A percentile compares a stretch with the other conserved stretches of the same genome.
Evolutionary conservation across 2,888 invertebrate genomes (phyloP).

Genomic region (Gymnocheta viridis): DNA sequence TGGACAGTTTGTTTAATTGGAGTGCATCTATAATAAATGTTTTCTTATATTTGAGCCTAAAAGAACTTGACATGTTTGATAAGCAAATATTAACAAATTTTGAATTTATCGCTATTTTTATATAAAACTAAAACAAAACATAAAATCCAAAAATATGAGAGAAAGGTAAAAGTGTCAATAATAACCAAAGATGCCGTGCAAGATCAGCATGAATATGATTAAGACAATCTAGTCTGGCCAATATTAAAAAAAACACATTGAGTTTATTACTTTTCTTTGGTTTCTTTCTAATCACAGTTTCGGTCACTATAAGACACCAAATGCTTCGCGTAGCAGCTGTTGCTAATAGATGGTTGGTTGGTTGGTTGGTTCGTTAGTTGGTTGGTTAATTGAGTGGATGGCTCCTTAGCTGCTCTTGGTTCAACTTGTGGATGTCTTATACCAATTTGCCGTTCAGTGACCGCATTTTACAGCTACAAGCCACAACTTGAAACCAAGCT

Average conservation of each 20-base stretch:
- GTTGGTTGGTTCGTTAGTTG: conserved; percentile 1
- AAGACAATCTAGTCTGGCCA: neutral
- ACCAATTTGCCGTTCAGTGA: conserved; percentile 62
- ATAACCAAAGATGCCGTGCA: conserved; percentile 5
- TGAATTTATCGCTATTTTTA: neutral
- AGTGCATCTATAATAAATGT: neutral
- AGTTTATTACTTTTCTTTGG: neutral
- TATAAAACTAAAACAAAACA: neutral
- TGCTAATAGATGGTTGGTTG: conserved; percentile 4
- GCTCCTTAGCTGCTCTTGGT: conserved; percentile 9
- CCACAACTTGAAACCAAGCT: conserved; percentile 18
- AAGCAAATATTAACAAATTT: neutral
- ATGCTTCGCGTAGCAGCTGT: conserved; percentile 12
- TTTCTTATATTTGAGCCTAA: neutral
- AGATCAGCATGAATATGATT: neutral
- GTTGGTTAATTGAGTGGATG: neutral
- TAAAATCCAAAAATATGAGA: neutral
- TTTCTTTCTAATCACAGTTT: conserved; percentile 37
- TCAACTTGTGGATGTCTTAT: conserved; percentile 30
- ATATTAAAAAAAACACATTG: neutral
- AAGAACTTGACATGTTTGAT: neutral
- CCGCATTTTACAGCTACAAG: conserved; percentile 60
- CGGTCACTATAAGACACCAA: neutral
- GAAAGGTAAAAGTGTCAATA: conserved; percentile 13
- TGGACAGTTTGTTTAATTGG: no score